Percentiles rank a stretch among this genome's conserved stretches.
Evolutionary conservation across 1,140 invertebrate species (phyloP).

Genomic region (Teleogryllus occipitalis): DNA sequence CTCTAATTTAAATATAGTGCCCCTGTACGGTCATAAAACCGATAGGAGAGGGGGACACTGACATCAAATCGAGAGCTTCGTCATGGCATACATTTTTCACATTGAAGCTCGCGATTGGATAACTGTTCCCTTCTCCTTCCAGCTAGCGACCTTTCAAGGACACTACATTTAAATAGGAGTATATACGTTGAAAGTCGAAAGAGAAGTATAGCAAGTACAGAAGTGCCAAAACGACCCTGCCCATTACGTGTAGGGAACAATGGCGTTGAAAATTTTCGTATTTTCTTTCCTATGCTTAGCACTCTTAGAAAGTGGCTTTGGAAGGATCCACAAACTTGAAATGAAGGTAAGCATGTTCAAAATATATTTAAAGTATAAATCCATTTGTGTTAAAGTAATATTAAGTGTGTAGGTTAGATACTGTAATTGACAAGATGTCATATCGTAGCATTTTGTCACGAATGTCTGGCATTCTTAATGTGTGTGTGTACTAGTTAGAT

Average conservation of each 20-base stretch:
- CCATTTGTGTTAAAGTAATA: not conserved
- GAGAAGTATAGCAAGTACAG: too few species aligned
- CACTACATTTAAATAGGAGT: too few species aligned
- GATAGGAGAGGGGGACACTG: too few species aligned
- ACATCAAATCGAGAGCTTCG: too few species aligned
- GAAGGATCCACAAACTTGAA: constrained; percentile 16
- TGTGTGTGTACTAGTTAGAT: not conserved
- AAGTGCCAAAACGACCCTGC: not conserved
- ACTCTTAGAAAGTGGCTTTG: not conserved
- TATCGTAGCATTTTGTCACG: not conserved
- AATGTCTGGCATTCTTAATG: not conserved
- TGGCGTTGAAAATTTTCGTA: not conserved
- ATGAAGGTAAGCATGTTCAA: constrained; percentile 7
- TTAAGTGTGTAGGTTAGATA: constrained; percentile 8
- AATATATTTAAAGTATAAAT: not conserved
- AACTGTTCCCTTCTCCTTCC: too few species aligned
- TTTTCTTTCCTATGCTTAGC: not conserved
- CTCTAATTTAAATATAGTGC: too few species aligned
- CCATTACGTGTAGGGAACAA: not conserved
- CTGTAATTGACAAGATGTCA: too few species aligned
- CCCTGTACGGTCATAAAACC: too few species aligned
- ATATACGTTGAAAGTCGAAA: too few species aligned
- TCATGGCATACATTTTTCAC: too few species aligned
- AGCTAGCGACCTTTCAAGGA: too few species aligned
- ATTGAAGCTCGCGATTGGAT: too few species aligned